These are phyloP conservation scores for Vespertilio murinus DNA, from an alignment of 2,797 vertebrate genomes.

Conservation along the genomic window DNA sequence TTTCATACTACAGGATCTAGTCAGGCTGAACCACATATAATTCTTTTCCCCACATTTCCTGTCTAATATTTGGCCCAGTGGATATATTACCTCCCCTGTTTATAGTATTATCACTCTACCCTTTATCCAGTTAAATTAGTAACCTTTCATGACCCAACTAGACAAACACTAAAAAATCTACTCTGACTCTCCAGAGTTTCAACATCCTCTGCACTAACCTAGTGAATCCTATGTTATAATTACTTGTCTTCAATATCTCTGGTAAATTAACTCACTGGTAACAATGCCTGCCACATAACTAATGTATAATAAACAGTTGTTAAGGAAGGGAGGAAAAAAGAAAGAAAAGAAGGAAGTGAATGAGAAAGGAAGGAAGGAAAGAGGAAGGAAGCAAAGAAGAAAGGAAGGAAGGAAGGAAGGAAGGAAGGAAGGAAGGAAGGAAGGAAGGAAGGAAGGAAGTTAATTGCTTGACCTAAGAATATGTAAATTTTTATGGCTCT, in stretches of 20 bases:
- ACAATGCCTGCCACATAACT: neutral
- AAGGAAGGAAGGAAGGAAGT: neutral
- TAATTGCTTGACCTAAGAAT: conserved; percentile 23
- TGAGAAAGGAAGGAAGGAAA: neutral
- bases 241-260: neutral
- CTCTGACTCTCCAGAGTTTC: neutral
- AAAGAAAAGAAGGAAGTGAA: neutral
- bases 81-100: neutral
- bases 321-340: neutral
- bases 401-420: neutral
- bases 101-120: neutral
- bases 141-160: neutral
- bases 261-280: conserved; percentile 17
- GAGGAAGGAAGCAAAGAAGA: neutral
- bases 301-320: neutral
- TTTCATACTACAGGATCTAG: neutral
- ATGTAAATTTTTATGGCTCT: conserved; percentile 47
- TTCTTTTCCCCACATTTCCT: neutral
- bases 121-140: neutral
- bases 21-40: neutral
- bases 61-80: neutral
- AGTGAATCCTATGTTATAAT: neutral
- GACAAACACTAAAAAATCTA: conserved; percentile 22
- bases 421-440: neutral
- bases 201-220: neutral